Conservation (phyloP, 1,140 invertebrate genomes). For the Drosophila lacertosa region DNA sequence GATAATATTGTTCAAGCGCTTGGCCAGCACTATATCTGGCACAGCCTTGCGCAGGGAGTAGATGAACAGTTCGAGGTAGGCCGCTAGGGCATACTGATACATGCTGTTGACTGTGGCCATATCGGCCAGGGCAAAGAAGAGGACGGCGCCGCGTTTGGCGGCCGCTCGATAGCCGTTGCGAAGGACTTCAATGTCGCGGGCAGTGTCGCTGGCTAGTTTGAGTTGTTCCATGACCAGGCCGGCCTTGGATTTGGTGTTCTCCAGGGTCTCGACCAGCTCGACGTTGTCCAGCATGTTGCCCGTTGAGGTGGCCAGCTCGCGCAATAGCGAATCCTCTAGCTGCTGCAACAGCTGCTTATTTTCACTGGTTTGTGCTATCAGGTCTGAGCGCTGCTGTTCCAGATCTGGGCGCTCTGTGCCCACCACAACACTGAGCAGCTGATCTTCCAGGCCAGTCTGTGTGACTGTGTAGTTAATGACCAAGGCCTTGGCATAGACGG, state of each 20-base stretch:
- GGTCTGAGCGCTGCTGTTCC: constrained; percentile 92
- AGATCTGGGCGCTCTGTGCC: constrained; percentile 92
- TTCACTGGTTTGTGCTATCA: constrained; percentile 93
- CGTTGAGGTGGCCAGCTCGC: constrained; percentile 91
- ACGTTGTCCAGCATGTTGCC: constrained; percentile 96
- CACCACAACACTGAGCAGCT: constrained; percentile 94
- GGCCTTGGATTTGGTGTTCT: constrained; percentile 94
- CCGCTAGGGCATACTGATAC: constrained; percentile 95
- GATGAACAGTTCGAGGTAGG: constrained; percentile 92
- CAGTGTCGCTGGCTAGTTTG: constrained; percentile 89
- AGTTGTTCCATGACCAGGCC: constrained; percentile 91
- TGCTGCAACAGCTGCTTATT: constrained; percentile 93
- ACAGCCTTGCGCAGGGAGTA: constrained; percentile 91
- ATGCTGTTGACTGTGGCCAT: constrained; percentile 93
- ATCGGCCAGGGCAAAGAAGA: constrained; percentile 95
- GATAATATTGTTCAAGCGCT: constrained; percentile 92
- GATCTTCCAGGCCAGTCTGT: constrained; percentile 92
- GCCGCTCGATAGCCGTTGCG: constrained; percentile 92
- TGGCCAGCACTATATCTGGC: constrained; percentile 89
- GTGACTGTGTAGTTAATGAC: constrained; percentile 97
- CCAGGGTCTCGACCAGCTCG: constrained; percentile 93
- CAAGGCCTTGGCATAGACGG: constrained; percentile 92
- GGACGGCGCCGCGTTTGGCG: constrained; percentile 92
- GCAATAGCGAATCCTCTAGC: constrained; percentile 92
- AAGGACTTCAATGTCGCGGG: constrained; percentile 90